Base-by-base conservation (phyloP, 2,797 vertebrate genomes). In the Acrossocheilus fasciatus region DNA sequence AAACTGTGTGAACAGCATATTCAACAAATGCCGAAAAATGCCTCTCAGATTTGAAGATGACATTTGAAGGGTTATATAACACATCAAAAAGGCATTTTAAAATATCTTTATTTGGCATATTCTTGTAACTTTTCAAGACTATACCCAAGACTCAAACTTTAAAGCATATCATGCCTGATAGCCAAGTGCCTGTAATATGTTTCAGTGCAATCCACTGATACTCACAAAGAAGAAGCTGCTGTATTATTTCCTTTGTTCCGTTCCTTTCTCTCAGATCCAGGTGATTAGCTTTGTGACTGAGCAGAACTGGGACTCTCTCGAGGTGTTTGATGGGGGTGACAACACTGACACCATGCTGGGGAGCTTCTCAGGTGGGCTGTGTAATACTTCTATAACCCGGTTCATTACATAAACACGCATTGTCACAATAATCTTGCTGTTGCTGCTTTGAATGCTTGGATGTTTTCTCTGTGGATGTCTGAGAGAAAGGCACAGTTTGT, bases 241-340 rank as follows among this genome's bases (percentile, higher is more conserved):
- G 57, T 69, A 36, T 83, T 54, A 64, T n/a, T 68, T 72, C n/a
- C 30, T 59, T 62, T 81, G 50, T 18, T 86, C 62, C 72, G 36
- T 64, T 69, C 10, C 69, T 76, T 64, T 85, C 41, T 81, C 59
- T 78, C 91, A 99, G 98, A 98, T 99, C 91, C 98, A 99, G 92
- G 98, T 99, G 90, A 97, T 99, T 93, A 98, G 97, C 92, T 99
- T 99, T 93, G 98, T 98, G 90, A 99, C 98, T 0, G 98, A 99
- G 92, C 98, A 99, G 95, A 99, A 99, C 94, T 99, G 98, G 98
- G 98, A 99, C 92, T 99, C 98, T 1, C 94, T 99, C 88, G 98
- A 99, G 89, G 97, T 99, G 87, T 99, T 99, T 64, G 98, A 99
- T 0, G 98, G 98, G 45, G 98, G 97, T 0, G 98, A 99, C 91